Conservation (phyloP, 2,113 vertebrate species). For the Brachyhypopomus occidentalis region DNA sequence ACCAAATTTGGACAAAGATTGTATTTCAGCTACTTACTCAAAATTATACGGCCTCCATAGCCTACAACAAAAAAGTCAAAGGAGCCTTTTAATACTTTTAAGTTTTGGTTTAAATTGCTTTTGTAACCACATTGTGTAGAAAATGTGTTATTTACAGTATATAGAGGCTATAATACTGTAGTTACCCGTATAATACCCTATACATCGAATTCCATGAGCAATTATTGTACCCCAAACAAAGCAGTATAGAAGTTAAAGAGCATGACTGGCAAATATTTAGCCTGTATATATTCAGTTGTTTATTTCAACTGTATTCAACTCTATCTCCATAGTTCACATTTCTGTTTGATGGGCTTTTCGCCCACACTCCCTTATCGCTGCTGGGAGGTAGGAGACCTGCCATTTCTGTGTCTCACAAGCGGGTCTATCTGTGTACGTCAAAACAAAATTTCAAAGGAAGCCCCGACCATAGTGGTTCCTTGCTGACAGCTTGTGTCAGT, state of each 20-base stretch:
- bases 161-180: no score
- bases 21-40: neutral
- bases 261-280: neutral
- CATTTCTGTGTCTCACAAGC: neutral
- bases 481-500: constrained; percentile 45
- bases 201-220: no score
- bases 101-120: no score
- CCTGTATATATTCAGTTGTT: neutral
- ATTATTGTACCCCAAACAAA: neutral
- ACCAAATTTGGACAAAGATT: neutral
- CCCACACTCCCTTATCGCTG: neutral
- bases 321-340: neutral
- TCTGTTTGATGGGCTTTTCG: neutral
- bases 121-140: no score
- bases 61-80: no score
- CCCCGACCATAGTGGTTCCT: neutral
- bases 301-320: neutral
- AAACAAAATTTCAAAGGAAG: neutral
- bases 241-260: no score
- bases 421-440: neutral
- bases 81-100: no score
- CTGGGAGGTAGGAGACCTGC: neutral
- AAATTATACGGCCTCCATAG: no score
- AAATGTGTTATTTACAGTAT: no score
- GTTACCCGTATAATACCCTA: no score